phyloP scores from a whole-genome alignment of 2,797 vertebrate species.

The Gymnodraco acuticeps region DNA sequence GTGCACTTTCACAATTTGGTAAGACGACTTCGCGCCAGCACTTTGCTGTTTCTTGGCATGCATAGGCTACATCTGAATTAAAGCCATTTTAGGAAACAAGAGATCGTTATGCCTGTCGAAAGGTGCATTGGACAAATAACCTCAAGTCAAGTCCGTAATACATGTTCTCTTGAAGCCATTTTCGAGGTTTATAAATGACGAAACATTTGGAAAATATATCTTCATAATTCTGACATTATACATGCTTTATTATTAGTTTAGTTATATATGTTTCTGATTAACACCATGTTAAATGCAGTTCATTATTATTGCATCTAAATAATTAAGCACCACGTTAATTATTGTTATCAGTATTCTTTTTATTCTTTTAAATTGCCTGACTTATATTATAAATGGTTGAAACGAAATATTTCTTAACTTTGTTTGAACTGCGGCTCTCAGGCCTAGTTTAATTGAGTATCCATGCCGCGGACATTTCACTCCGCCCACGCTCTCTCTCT shows the following conservation, averaged over 20 bases:
- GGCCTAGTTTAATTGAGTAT: background rate
- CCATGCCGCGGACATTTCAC: background rate
- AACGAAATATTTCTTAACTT: slow-evolving; percentile 20
- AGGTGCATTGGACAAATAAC: slow-evolving; percentile 35
- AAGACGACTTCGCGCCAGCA: slow-evolving; percentile 16
- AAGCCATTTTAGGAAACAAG: slow-evolving; percentile 49
- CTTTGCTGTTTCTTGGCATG: slow-evolving; percentile 25
- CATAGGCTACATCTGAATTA: slow-evolving; percentile 18
- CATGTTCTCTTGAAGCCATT: slow-evolving; percentile 13
- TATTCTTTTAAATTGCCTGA: background rate
- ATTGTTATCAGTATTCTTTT: background rate
- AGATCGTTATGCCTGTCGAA: slow-evolving; percentile 16
- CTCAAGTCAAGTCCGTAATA: slow-evolving; percentile 16
- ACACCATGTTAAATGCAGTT: background rate
- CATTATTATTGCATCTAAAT: background rate
- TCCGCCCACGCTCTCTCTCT: background rate
- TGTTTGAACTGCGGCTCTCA: background rate
- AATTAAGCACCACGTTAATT: background rate
- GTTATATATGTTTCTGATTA: background rate
- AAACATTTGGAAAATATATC: slow-evolving; percentile 18
- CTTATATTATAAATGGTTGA: background rate
- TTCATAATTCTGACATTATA: background rate
- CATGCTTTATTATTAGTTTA: too few species aligned
- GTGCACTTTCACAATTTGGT: slow-evolving; percentile 17
- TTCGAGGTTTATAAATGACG: slow-evolving; percentile 12